Evolutionary conservation across 2,888 invertebrate genomes (phyloP), one percentile per base, ranked within the genome.

Genomic region (Drosophila heteroneura): DNA sequence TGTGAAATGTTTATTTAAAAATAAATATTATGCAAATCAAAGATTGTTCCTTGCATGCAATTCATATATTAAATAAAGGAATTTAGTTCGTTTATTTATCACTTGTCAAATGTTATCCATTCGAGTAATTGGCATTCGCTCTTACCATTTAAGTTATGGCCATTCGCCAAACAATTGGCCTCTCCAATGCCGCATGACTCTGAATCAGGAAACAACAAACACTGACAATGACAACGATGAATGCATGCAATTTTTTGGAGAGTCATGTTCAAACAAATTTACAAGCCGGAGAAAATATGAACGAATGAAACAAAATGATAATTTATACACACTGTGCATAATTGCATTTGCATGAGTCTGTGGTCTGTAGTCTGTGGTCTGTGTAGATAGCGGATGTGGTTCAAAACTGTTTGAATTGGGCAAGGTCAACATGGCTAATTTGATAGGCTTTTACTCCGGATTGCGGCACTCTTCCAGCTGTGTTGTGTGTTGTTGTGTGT

Each of bases 231-330:
- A 49, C 58, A 49, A 57, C 70, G 51, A 77, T 60, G 66, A 82
- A 64, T 73, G 53, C 44, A 53, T 67, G 75, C 76, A 35, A 83
- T 77, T 69, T 69, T 62, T 65, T 28, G 52, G 51, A 61, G 58
- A 87, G 89, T 85, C 85, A 87, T 89, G 82, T 61, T 71, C 28
- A 44, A 66, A 59, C 64, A 37, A 70, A 76, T 76, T 70, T 70
- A 16, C n/a, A 44, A 64, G 41, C 47, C 32, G 73, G 28, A 22
- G 33, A 54, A 60, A 60, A 26, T 39, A 2, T 16, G 14, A 22
- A 10, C n/a, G 54, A 70, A 70, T 54, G 62, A 74, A 70, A 85
- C 19, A 37, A 69, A 26, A 16, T 81, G 56, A 61, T 78, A 67
- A 67, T 70, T 76, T 67, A 65, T 65, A 44, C 58, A 73, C 47